Evolutionary conservation across 1,140 invertebrate species (phyloP).

Genomic region (Venturia canescens): DNA sequence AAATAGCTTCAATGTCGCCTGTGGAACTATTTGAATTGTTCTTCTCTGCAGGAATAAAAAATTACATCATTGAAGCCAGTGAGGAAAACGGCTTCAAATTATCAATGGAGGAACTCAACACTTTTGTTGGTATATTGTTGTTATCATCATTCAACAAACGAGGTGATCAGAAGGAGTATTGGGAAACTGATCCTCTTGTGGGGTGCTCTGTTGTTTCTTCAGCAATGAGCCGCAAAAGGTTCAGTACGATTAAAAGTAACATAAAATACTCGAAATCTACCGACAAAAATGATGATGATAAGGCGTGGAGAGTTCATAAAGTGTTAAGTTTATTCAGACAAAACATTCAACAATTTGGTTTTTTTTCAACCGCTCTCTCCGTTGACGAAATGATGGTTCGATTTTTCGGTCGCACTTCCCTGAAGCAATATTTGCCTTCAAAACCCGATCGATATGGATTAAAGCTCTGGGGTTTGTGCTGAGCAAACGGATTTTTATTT

Average conservation of each 20-base stretch:
- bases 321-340: constrained; percentile 32
- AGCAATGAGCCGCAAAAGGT: constrained; percentile 43
- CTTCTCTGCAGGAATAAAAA: constrained; percentile 42
- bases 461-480: constrained; percentile 62
- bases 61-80: constrained; percentile 38
- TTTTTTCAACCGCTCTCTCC: constrained; percentile 29
- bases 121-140: constrained; percentile 30
- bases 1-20: constrained; percentile 40
- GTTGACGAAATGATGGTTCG: constrained; percentile 69
- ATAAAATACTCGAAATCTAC: constrained; percentile 30
- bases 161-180: constrained; percentile 38
- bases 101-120: constrained; percentile 31
- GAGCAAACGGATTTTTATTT: constrained; percentile 12
- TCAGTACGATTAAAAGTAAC: constrained; percentile 38
- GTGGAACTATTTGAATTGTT: constrained; percentile 47
- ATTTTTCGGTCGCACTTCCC: constrained; percentile 67
- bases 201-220: constrained; percentile 41
- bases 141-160: constrained; percentile 41
- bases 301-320: constrained; percentile 43
- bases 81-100: constrained; percentile 1
- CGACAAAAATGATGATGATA: constrained; percentile 42
- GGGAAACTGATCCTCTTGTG: constrained; percentile 36
- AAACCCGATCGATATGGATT: constrained; percentile 70
- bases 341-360: constrained; percentile 48
- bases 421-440: constrained; percentile 69